Percentiles rank a stretch among this genome's conserved stretches.
Evolutionary conservation across 2,888 invertebrate genomes (phyloP).

Genomic region (Psococerastis gibbosa): DNA sequence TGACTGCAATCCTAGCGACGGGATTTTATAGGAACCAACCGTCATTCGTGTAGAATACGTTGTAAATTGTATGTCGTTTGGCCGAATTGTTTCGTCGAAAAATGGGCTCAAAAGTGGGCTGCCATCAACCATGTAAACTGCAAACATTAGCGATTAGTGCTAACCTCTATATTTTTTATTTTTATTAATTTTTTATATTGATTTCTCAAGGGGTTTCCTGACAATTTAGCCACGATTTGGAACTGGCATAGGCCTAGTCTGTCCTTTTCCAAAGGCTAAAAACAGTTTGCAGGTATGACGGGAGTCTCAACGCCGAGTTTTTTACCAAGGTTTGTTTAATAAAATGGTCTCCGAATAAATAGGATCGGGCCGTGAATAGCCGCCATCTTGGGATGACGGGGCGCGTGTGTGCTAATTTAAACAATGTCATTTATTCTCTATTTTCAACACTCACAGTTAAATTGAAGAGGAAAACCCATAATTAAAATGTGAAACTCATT

Average conservation of each 20-base stretch:
- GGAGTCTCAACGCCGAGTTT: not conserved
- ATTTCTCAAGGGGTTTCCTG: not conserved
- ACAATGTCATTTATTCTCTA: no score
- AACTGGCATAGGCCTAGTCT: not conserved
- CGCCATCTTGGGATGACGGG: not conserved
- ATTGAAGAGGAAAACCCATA: no score
- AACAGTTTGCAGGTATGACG: not conserved
- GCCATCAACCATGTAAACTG: not conserved
- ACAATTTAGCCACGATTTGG: no score
- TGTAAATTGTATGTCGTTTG: not conserved
- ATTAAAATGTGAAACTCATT: no score
- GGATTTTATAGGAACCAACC: not conserved
- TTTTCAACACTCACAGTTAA: no score
- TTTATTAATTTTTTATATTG: not conserved
- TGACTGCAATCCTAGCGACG: not conserved
- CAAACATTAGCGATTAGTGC: not conserved
- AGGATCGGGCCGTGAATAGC: not conserved
- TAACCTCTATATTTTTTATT: not conserved
- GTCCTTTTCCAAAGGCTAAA: not conserved
- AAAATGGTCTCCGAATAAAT: not conserved
- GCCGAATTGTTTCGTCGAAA: not conserved
- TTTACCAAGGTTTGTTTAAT: not conserved
- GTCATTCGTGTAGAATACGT: constrained; percentile 10
- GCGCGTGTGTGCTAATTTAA: not conserved
- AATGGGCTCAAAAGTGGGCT: not conserved